These are phyloP conservation scores for Drosophila suboccidentalis DNA, from an alignment of 2,888 invertebrate genomes.

Conservation along the genomic window DNA sequence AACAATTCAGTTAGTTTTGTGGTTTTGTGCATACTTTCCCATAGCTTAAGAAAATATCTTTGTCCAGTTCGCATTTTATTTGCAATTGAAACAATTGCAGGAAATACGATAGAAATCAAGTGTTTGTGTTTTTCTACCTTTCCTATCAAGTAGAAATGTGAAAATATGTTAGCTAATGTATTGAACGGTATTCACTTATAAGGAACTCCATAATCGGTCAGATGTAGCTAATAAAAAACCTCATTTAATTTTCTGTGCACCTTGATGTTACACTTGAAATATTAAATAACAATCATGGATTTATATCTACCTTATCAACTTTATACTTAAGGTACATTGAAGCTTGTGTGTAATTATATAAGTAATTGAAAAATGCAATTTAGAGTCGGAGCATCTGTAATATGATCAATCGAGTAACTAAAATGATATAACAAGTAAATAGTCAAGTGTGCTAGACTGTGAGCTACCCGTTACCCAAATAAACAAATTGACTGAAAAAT, in stretches of 20 bases:
- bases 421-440: no score
- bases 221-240: constrained; percentile 1
- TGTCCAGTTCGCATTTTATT: constrained; percentile 19
- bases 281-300: not conserved
- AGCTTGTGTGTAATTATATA: not conserved
- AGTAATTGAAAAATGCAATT: constrained; percentile 3
- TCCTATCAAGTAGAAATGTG: not conserved
- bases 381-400: not conserved
- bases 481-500: no score
- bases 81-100: constrained; percentile 9
- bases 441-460: no score
- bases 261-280: not conserved
- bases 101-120: not conserved
- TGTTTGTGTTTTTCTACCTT: constrained; percentile 1
- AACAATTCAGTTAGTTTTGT: constrained; percentile 25
- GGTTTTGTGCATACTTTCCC: constrained; percentile 2
- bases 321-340: not conserved
- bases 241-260: not conserved
- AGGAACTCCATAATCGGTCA: no score
- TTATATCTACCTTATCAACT: not conserved
- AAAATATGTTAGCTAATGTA: not conserved
- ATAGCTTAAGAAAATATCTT: constrained; percentile 15
- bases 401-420: not conserved
- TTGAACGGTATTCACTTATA: not conserved
- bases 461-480: no score